phyloP scores from a whole-genome alignment of 2,888 invertebrate species.

The Trypoxylon attenuatum region DNA sequence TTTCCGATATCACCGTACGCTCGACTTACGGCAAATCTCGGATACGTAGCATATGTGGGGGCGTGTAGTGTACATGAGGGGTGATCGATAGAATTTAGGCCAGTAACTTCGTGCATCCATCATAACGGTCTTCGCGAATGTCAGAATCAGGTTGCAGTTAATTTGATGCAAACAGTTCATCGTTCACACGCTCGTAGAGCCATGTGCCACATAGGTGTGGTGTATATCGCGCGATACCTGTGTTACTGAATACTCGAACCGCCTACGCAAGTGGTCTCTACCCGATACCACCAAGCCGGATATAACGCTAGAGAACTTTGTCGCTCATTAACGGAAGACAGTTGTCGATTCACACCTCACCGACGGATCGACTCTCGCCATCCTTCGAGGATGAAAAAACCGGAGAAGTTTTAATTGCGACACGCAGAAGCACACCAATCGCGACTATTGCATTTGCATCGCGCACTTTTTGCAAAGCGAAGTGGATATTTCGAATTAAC shows the following conservation, averaged over 20 bases:
- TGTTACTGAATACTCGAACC: no score
- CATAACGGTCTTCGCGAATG: constrained; percentile 7
- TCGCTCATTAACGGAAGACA: no score
- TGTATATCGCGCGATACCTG: no score
- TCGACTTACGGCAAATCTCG: no score
- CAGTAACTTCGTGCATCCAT: not conserved
- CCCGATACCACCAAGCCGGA: no score
- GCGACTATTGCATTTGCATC: not conserved
- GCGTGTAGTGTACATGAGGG: not conserved
- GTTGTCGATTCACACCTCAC: not conserved
- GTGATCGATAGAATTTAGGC: constrained; percentile 9
- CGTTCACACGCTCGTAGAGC: not conserved
- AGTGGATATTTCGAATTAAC: constrained; percentile 3
- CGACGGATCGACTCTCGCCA: not conserved
- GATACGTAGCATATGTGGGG: no score
- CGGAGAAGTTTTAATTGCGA: constrained; percentile 28
- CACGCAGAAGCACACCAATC: constrained; percentile 6
- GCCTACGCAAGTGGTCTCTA: no score
- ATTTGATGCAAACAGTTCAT: constrained; percentile 11
- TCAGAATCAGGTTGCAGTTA: constrained; percentile 23
- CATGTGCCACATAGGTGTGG: not conserved
- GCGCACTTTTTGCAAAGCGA: not conserved
- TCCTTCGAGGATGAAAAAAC: not conserved
- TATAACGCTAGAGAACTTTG: no score
- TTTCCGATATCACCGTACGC: no score